These are phyloP conservation scores for Halocynthia aurantium DNA, from an alignment of 23 tunicate genomes.

Conservation along the genomic window DNA sequence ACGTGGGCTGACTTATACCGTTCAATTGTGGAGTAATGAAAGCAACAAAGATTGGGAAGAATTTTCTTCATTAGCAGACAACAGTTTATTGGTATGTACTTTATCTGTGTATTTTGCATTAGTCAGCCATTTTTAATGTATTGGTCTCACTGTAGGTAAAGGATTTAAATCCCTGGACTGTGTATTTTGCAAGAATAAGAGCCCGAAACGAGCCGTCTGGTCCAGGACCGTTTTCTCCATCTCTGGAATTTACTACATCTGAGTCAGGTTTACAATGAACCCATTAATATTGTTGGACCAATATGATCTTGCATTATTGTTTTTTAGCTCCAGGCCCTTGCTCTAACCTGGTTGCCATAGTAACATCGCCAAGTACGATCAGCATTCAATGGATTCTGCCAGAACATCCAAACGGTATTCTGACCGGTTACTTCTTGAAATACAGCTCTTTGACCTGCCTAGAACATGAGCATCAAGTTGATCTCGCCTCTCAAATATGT, in stretches of 20 bases:
- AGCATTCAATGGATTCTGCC: no score
- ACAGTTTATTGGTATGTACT: neutral
- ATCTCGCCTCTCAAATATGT: no score
- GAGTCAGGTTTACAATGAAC: neutral
- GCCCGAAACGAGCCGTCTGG: neutral
- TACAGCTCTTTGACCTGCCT: no score
- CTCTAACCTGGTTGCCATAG: no score
- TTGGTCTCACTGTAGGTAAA: neutral
- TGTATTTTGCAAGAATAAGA: neutral
- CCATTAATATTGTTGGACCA: no score
- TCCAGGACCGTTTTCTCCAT: neutral
- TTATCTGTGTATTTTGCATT: constrained; percentile 1
- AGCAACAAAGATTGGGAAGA: neutral
- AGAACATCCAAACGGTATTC: no score
- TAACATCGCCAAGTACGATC: no score
- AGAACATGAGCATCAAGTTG: no score
- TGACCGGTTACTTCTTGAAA: no score
- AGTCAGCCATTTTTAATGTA: neutral
- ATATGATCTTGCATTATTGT: no score
- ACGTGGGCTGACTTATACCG: neutral
- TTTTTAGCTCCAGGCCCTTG: no score
- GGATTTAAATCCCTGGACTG: neutral
- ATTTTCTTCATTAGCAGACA: neutral
- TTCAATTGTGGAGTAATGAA: neutral
- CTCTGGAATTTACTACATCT: neutral